Conservation (phyloP, 2,888 invertebrate genomes). For the Acanthosepion lycidas region DNA sequence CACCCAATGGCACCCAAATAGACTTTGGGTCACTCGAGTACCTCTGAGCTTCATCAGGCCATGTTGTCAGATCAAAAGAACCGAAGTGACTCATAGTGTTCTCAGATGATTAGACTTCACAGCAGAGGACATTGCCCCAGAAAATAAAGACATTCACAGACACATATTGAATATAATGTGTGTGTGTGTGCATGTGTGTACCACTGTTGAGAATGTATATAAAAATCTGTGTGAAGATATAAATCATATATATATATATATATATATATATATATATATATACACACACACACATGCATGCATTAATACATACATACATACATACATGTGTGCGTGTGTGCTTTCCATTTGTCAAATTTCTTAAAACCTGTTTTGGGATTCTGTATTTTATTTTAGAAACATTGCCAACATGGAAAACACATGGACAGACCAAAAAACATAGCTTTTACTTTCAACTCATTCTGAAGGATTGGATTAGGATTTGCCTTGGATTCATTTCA, state of each 20-base stretch:
- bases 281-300: no score
- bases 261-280: no score
- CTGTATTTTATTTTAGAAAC: no score
- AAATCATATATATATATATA: background rate
- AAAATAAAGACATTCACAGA: background rate
- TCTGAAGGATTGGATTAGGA: no score
- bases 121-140: background rate
- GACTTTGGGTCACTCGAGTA: background rate
- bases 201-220: background rate
- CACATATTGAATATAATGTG: background rate
- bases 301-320: no score
- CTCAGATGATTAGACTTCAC: background rate
- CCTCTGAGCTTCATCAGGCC: conserved; percentile 6
- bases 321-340: background rate
- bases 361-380: no score
- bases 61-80: background rate
- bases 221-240: background rate
- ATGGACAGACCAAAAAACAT: no score
- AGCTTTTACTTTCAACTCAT: no score
- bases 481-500: no score
- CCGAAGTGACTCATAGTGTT: background rate
- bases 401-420: no score
- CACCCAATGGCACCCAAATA: background rate
- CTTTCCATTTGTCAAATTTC: no score
- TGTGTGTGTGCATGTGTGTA: background rate